Evolutionary conservation across 2,113 vertebrate genomes (phyloP).

Genomic region (Stegostoma tigrinum): DNA sequence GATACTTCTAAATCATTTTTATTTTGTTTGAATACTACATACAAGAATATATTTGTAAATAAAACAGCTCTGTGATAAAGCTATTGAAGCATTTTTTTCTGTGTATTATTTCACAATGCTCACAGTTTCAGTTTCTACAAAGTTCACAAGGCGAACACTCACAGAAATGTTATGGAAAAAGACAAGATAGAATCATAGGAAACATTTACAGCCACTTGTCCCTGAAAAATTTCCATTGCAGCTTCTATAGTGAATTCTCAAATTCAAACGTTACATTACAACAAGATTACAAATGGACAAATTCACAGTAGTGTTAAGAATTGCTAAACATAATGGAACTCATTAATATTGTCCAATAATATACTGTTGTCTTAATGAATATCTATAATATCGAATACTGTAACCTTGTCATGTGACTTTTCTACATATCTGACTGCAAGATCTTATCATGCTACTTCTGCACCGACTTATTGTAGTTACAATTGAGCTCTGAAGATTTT

Average conservation of each 20-base stretch:
- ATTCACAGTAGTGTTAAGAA: neutral
- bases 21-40: neutral
- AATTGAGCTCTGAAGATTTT: neutral
- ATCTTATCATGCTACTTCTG: neutral
- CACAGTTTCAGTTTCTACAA: constrained; percentile 3
- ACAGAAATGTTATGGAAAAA: neutral
- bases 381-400: neutral
- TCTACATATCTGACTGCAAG: neutral
- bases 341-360: neutral
- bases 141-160: neutral
- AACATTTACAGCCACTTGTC: neutral
- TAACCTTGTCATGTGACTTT: neutral
- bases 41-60: neutral
- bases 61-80: neutral
- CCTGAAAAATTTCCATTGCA: neutral
- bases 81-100: neutral
- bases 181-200: neutral
- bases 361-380: neutral
- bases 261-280: neutral
- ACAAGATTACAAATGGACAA: neutral
- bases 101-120: neutral
- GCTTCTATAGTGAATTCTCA: neutral
- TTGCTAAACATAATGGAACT: neutral
- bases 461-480: neutral
- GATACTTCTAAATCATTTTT: neutral